Percentiles rank a stretch among this genome's conserved stretches.
Evolutionary conservation across 2,888 invertebrate species (phyloP).

Genomic region (Mythimna impura): DNA sequence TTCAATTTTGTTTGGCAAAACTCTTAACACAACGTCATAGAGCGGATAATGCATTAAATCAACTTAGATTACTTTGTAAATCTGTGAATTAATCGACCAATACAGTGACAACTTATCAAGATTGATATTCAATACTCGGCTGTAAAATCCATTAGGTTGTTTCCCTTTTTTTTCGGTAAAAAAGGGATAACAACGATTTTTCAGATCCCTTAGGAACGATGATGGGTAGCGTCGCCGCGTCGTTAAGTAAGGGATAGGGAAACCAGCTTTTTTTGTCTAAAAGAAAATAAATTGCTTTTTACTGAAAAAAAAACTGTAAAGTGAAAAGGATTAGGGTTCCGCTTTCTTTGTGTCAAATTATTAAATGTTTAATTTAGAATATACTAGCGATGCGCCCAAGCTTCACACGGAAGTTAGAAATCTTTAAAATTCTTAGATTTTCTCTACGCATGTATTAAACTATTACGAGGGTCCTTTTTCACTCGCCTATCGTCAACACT

Average conservation of each 20-base stretch:
- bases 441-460: too few species aligned
- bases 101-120: constrained; percentile 20
- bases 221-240: constrained; percentile 9
- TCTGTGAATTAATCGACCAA: constrained; percentile 31
- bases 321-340: constrained; percentile 16
- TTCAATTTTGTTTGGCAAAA: neutral
- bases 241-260: constrained; percentile 9
- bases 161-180: constrained; percentile 24
- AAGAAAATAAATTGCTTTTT: constrained; percentile 34
- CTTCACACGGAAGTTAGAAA: too few species aligned
- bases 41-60: constrained; percentile 21
- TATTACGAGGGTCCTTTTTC: too few species aligned
- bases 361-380: neutral
- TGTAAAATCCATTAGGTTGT: constrained; percentile 45
- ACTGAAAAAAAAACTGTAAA: constrained; percentile 26
- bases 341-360: neutral
- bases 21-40: constrained; percentile 13
- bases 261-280: constrained; percentile 11
- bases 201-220: constrained; percentile 33
- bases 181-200: constrained; percentile 19
- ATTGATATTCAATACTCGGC: constrained; percentile 44
- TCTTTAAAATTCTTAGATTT: too few species aligned
- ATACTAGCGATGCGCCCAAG: neutral
- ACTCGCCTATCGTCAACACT: too few species aligned
- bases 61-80: constrained; percentile 4